phyloP scores from a whole-genome alignment of 2,113 vertebrate genomes.

The Mirounga angustirostris region DNA sequence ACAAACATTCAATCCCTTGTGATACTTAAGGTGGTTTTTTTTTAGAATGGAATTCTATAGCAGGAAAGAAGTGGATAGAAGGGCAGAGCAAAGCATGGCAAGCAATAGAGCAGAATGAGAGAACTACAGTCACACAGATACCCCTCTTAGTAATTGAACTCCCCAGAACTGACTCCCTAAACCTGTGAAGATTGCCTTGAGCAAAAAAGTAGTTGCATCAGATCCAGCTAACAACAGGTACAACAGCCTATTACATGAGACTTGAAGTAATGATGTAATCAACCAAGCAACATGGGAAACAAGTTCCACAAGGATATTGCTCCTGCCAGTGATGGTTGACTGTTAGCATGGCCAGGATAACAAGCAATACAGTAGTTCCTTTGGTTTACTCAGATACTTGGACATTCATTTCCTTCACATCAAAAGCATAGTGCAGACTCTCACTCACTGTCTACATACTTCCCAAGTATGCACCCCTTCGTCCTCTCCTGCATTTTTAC shows the following conservation, averaged over 20 bases:
- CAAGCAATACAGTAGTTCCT: neutral
- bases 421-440: neutral
- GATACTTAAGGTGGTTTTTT: neutral
- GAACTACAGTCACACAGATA: neutral
- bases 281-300: neutral
- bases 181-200: neutral
- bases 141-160: neutral
- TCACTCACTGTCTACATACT: neutral
- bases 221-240: neutral
- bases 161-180: neutral
- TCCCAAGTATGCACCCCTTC: neutral
- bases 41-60: neutral
- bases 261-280: neutral
- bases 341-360: neutral
- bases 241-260: neutral
- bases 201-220: neutral
- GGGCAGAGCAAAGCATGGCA: neutral
- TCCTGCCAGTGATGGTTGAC: neutral
- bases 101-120: neutral
- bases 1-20: neutral
- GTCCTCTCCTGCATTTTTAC: neutral
- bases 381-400: neutral
- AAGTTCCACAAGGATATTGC: conserved; percentile 7
- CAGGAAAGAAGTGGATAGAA: neutral
- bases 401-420: neutral